Base-by-base conservation (phyloP, 2,797 vertebrate genomes). In the Microctenopoma lineatum region DNA sequence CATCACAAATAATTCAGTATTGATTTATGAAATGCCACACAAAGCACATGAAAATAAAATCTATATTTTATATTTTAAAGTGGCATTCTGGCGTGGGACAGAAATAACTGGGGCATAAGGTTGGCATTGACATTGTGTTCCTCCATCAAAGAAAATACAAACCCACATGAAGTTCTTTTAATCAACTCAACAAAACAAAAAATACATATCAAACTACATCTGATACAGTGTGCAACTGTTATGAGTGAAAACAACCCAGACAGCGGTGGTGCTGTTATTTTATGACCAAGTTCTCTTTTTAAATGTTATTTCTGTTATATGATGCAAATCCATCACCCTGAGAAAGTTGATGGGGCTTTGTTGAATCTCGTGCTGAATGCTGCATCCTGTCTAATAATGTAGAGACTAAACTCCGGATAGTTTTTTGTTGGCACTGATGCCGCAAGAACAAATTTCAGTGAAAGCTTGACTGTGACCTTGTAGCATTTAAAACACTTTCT, bases 141-240 rank as follows among this genome's bases (percentile, higher is more conserved):
- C n/a, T 44, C 7, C 12, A 25, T 60, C 29, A 7, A 50, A 48
- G 45, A 14, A 62, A 70, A 66, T 5, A 46, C 15, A 36, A 54
- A 46, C 2, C 5, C 26, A 41, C 67, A 59, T 51, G 68, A 79
- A 63, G 18, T n/a, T 29, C 47, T 15, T 32, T 13, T 11, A 60
- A 55, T 42, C 11, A 72, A 46, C 51, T 11, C 45, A 47, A 7
- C 45, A 8, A 51, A 61, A 44, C 13, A 69, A 39, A 38, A 48
- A 25, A 11, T 42, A 53, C 63, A 29, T 44, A 74, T 66, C 29
- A 32, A 32, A 32, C 5, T 32, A 32, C 47, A 65, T 27, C 26
- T 29, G 18, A 34, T 56, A 41, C 11, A 41, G 13, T 38, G 4
- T 16, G 21, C 45, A 52, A 39, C 6, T 51, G 58, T 63, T 70